Evolutionary conservation across 2,113 vertebrate genomes (phyloP).

Genomic region (Jaculus jaculus): DNA sequence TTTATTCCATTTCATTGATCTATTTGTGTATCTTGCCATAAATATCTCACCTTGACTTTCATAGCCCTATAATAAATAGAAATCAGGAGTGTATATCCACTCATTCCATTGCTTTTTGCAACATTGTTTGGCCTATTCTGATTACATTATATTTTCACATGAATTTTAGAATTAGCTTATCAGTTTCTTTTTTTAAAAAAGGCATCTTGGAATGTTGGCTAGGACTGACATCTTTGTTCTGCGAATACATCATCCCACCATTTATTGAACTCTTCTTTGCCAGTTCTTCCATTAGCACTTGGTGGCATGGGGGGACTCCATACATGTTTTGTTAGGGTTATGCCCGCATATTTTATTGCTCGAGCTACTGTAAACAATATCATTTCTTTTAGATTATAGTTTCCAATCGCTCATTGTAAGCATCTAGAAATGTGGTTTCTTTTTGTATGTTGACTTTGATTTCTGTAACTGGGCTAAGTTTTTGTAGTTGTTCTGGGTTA

Average conservation of each 20-base stretch:
- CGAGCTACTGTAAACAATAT: not conserved
- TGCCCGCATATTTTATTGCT: not conserved
- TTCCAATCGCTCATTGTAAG: not conserved
- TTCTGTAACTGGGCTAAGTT: not conserved
- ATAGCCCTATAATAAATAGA: not conserved
- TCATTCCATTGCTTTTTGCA: not conserved
- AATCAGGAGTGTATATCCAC: not conserved
- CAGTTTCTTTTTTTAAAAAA: not conserved
- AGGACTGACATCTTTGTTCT: not conserved
- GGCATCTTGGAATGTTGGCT: not conserved
- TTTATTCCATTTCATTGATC: not conserved
- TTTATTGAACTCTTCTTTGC: not conserved
- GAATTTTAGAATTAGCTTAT: conserved; percentile 3
- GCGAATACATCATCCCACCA: not conserved
- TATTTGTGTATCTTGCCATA: not conserved
- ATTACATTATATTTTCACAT: not conserved
- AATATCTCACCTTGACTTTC: not conserved
- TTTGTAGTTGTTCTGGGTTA: not conserved
- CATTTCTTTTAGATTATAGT: not conserved
- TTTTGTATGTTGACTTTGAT: not conserved
- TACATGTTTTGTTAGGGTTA: not conserved
- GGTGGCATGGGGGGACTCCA: not conserved
- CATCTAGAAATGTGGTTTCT: not conserved
- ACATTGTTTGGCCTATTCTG: not conserved
- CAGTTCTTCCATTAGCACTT: not conserved